Base-by-base conservation (phyloP, 2,113 vertebrate genomes). In the Oxyura jamaicensis region DNA sequence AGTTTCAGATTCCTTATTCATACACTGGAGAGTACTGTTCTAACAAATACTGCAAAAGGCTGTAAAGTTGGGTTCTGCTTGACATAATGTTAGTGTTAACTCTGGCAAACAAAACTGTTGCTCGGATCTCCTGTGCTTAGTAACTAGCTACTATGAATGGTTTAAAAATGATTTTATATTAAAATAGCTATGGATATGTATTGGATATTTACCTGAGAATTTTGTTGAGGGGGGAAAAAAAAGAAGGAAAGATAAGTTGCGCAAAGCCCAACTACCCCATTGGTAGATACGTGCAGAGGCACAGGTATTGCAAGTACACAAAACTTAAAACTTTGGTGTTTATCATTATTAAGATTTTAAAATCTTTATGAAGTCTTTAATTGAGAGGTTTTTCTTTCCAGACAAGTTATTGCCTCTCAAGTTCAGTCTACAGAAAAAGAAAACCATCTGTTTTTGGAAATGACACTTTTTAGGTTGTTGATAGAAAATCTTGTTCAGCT, bases 341-440 rank as follows among this genome's bases (percentile, higher is more conserved):
- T 82, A 72, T 78, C 3, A 14, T 84, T 77, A 71, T 29, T 33
- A 68, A n/a, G 25, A 13, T 33, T 91, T 91, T 8, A 26, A 95
- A 86, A 62, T 62, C 36, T 91, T 91, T 52, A 35, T 56, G 42
- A 59, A 46, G 17, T 50, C 36, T 68, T 84, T 89, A 89, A 89
- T 22, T 68, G 52, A 84, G 78, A 25, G 36, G 7, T 41, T 36
- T 86, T 77, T 81, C 42, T 86, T 60, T 67, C 53, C 13, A 53
- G 36, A 55, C 46, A 63, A 62, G 16, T 33, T 23, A 52, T 66
- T 85, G 31, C 4, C 31, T 36, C 41, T 91, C 25, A 31, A 74
- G 55, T 72, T 92, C 53, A 36, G 42, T 18, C 44, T 87, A 23
- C 25, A 83, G 46, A 55, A 81, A 83, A 44, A 4, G 10, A n/a